These are phyloP conservation scores for Mystacornis crossleyi DNA, from an alignment of 2,113 vertebrate species.

Conservation along the genomic window DNA sequence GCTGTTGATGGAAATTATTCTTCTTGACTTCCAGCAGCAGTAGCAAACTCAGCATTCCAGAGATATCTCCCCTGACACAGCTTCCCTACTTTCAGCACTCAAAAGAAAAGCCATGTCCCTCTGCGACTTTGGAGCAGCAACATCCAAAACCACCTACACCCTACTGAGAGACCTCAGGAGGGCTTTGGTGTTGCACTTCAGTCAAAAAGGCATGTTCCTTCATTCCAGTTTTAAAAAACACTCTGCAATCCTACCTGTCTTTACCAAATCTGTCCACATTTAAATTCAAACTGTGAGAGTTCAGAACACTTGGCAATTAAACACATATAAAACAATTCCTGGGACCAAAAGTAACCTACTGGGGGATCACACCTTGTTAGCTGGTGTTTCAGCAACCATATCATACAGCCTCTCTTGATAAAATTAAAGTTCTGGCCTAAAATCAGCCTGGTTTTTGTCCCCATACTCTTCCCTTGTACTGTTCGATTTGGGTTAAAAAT, in stretches of 20 bases:
- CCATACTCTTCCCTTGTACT: neutral
- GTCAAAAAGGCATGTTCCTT: neutral
- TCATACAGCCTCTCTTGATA: neutral
- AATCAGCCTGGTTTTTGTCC: neutral
- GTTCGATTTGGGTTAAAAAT: neutral
- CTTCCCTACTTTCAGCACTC: neutral
- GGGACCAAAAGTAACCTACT: neutral
- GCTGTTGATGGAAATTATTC: neutral
- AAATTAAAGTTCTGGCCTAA: neutral
- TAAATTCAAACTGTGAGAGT: neutral
- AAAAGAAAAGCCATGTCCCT: neutral
- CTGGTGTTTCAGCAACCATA: neutral
- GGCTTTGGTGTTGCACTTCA: neutral
- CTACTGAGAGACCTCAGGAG: neutral
- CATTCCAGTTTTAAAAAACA: neutral
- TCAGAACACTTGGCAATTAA: neutral
- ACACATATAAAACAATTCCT: neutral
- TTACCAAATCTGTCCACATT: neutral
- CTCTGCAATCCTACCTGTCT: neutral
- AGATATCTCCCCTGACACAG: neutral
- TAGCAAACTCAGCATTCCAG: neutral
- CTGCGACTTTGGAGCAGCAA: neutral
- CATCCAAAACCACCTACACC: neutral
- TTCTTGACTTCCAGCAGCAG: neutral
- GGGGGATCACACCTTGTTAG: neutral